Conservation (phyloP, 30 jellyfish, hydroid and myxozoan genomes). For the Hydractinia symbiolongicarpus region DNA sequence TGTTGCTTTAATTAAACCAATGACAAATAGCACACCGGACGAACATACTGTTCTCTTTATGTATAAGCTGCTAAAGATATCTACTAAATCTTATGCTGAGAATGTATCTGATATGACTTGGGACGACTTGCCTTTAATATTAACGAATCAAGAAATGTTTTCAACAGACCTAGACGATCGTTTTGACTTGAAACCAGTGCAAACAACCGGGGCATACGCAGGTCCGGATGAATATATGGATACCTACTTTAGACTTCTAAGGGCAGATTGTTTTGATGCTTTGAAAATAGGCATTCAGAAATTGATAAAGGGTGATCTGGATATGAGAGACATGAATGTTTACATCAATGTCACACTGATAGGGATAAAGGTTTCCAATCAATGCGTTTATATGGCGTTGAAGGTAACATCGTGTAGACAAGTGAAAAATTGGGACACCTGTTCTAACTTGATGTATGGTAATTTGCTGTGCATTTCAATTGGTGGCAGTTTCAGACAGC, state of each 20-base stretch:
- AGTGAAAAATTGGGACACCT: conserved; percentile 41
- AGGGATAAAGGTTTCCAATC: conserved; percentile 24
- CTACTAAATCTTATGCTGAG: neutral
- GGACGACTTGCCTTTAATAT: conserved; percentile 6
- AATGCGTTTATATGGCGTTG: conserved; percentile 27
- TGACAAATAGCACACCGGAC: neutral
- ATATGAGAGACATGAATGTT: conserved; percentile 54
- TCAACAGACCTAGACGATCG: neutral
- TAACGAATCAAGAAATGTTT: conserved; percentile 12
- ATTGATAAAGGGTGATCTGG: conserved; percentile 13
- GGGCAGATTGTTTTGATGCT: conserved; percentile 45
- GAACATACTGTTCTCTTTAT: neutral
- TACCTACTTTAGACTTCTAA: conserved; percentile 30
- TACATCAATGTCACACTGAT: conserved; percentile 25
- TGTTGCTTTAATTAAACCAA: conserved; percentile 1
- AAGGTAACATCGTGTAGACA: conserved; percentile 28
- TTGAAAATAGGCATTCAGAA: neutral
- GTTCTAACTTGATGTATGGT: conserved; percentile 50
- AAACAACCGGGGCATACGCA: conserved; percentile 26
- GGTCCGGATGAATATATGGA: conserved; percentile 50
- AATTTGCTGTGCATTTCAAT: conserved; percentile 49
- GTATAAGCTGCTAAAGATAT: neutral
- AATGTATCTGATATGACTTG: conserved; percentile 2
- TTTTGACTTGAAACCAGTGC: neutral
- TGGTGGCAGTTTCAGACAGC: conserved; percentile 32